Evolutionary conservation across 92 coral and sea anemone species (phyloP), one percentile per base, ranked within the genome.

Genomic region (Porites lobata): DNA sequence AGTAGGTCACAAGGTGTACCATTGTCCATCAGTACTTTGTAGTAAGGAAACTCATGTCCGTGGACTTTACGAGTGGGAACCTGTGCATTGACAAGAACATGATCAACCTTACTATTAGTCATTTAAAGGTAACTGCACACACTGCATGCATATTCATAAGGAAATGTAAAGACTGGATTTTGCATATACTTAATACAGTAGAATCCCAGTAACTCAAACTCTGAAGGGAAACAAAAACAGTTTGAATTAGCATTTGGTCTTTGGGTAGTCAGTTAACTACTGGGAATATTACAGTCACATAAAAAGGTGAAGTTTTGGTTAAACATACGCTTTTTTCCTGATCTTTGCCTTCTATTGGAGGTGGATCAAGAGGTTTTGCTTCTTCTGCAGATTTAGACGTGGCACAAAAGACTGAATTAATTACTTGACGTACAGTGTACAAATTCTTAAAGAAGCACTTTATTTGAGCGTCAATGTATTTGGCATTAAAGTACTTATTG

Each of bases 1-100:
- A 95, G 86, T 77, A 97, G 80, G 20, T 97, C 98, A 92, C 99
- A 97, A 6, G 93, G 91, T 6, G 99, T 97, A 17, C 99, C 99
- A 89, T 95, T 92, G 2, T 89, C 95, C 95, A 97, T 97, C 15
- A 86, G 74, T 76, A 94, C 91, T 75, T 94, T 91, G 90, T 86
- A 95, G 80, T 92, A 97, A 50, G 98, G 98, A 77, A 92, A 89
- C 9, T 90, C 95, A 77, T 98, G 98, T 0, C 98, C 99, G 82
- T 94, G 91, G 77, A 97, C 64, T 81, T 94, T 97, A 69, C 98
- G 96, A 65, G 95, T 95, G 21, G 93, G 98, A 78, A 94, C 88
- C 99, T 97, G 77, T 19, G 71, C 64, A 66, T 12, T 7, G 11
- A 52, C 9, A 58, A 81, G 43, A 22, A 22, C 12, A 10, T 56